These are phyloP conservation scores for Chromoteleia sp. DNA, from an alignment of 2,888 invertebrate genomes.

Conservation along the genomic window DNA sequence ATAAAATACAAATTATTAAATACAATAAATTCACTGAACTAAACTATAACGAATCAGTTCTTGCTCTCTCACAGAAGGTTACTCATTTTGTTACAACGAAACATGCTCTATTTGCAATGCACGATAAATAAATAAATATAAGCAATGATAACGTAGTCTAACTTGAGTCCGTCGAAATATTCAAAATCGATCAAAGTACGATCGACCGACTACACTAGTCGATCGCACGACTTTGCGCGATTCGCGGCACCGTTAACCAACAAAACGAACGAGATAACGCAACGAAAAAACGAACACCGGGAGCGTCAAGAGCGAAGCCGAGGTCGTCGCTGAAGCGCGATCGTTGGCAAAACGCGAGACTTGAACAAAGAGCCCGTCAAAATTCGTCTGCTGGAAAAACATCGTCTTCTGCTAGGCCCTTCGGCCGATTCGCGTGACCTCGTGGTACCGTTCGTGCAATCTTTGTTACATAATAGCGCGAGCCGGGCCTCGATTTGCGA, in stretches of 20 bases:
- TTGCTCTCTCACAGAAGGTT: no score
- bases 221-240: conserved; percentile 7
- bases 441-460: conserved; percentile 75
- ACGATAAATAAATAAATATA: no score
- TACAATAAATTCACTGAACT: no score
- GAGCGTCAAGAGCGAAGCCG: neutral
- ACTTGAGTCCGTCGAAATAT: no score
- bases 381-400: conserved; percentile 66
- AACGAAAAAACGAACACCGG: neutral
- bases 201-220: conserved; percentile 29
- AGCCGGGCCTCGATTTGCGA: conserved; percentile 43
- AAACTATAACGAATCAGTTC: no score
- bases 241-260: conserved; percentile 2
- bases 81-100: no score
- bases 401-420: conserved; percentile 76
- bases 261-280: neutral
- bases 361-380: conserved; percentile 4
- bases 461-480: conserved; percentile 78
- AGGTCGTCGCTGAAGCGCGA: neutral
- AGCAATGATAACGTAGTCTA: no score
- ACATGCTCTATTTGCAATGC: no score
- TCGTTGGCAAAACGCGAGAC: neutral
- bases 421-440: conserved; percentile 78
- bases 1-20: no score
- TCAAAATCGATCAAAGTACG: conserved; percentile 21